These are phyloP conservation scores for Drosophila paramelanica DNA, from an alignment of 2,888 invertebrate species.

Conservation along the genomic window DNA sequence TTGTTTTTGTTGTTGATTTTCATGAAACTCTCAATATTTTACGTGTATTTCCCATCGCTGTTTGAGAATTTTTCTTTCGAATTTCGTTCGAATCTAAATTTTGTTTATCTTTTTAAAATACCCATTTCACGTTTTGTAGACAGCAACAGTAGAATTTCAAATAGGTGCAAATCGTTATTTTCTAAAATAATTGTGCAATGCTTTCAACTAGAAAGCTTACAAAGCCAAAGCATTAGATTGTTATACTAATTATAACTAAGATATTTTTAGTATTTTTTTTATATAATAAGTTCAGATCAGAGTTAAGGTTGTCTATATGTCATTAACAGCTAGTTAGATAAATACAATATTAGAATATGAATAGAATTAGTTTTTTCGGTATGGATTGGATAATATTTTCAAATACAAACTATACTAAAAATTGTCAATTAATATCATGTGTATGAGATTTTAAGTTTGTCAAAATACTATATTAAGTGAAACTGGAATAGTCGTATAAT, in stretches of 20 bases:
- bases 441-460: no score
- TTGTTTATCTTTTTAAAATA: conserved; percentile 70
- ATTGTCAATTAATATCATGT: no score
- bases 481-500: no score
- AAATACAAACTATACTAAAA: no score
- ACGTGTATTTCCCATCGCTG: conserved; percentile 80
- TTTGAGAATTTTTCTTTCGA: conserved; percentile 43
- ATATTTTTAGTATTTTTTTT: conserved; percentile 8
- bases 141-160: conserved; percentile 63
- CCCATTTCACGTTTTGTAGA: conserved; percentile 41
- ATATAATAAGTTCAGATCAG: background rate
- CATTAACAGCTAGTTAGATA: background rate
- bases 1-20: conserved; percentile 22
- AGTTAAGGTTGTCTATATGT: background rate
- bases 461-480: no score
- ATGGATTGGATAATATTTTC: no score
- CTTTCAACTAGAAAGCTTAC: conserved; percentile 59
- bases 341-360: background rate
- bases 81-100: conserved; percentile 30
- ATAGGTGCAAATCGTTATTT: conserved; percentile 16
- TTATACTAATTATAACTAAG: conserved; percentile 24
- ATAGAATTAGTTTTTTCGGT: no score
- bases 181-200: conserved; percentile 27
- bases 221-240: conserved; percentile 47
- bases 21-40: conserved; percentile 72